These are phyloP conservation scores for Thalassaphorura encarpata DNA, from an alignment of 1,140 invertebrate species.

Conservation along the genomic window DNA sequence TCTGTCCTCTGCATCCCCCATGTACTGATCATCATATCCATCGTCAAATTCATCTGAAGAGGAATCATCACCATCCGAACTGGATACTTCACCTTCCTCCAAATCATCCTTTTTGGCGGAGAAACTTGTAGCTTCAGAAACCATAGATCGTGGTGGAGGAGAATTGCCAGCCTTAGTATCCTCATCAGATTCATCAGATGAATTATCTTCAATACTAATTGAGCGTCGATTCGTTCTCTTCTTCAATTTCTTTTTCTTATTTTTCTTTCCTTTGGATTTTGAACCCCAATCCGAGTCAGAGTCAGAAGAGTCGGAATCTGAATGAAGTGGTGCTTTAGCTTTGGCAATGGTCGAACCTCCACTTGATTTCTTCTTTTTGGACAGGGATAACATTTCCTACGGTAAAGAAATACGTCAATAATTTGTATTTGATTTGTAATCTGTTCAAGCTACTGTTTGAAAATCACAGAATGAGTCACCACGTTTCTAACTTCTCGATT, in stretches of 20 bases:
- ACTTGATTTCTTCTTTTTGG: constrained; percentile 71
- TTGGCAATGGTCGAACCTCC: constrained; percentile 35
- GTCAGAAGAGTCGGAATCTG: constrained; percentile 56
- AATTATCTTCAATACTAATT: constrained; percentile 37
- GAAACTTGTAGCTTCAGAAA: constrained; percentile 45
- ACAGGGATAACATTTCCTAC: constrained; percentile 79
- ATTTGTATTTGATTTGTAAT: no score
- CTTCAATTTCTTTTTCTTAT: constrained; percentile 42
- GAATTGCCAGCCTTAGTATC: constrained; percentile 42
- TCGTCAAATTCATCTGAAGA: constrained; percentile 62
- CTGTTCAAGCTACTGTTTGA: no score
- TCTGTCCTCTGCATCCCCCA: constrained; percentile 93
- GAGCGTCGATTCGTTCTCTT: constrained; percentile 24
- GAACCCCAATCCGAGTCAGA: constrained; percentile 61
- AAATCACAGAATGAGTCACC: no score
- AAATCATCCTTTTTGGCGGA: constrained; percentile 15
- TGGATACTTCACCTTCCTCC: constrained; percentile 47
- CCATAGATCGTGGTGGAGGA: no score
- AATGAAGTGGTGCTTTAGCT: constrained; percentile 37
- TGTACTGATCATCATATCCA: constrained; percentile 90
- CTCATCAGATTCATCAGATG: constrained; percentile 43
- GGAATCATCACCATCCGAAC: constrained; percentile 41
- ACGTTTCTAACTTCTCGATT: no score
- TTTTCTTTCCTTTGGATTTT: constrained; percentile 51
- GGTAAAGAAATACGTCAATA: no score